Evolutionary conservation across 1,140 invertebrate species (phyloP).

Genomic region (Lanistes nyassanus): DNA sequence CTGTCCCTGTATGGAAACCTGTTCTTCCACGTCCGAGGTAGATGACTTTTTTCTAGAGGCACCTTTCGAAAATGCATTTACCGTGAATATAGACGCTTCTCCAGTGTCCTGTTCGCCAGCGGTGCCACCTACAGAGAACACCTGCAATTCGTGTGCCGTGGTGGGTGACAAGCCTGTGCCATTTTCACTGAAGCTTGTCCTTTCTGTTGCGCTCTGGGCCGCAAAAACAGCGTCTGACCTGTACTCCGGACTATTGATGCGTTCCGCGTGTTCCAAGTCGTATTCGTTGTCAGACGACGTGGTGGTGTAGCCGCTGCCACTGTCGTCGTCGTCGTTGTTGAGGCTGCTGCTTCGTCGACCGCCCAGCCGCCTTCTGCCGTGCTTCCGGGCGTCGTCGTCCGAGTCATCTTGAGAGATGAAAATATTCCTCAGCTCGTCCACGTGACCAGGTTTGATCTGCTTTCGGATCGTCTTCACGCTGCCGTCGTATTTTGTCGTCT

Average conservation of each 20-base stretch:
- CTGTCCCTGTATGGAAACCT: too few relatives aligned
- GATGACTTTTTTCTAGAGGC: too few relatives aligned
- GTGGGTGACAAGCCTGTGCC: too few relatives aligned
- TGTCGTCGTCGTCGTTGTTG: neutral
- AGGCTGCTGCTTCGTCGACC: neutral
- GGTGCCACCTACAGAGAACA: too few relatives aligned
- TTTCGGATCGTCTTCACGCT: slow-evolving; percentile 20
- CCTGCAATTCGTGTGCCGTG: too few relatives aligned
- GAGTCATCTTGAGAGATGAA: neutral
- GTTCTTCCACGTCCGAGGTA: too few relatives aligned
- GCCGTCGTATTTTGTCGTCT: slow-evolving; percentile 20
- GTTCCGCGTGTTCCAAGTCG: slow-evolving; percentile 17
- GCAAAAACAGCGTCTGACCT: too few relatives aligned
- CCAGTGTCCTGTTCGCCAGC: too few relatives aligned
- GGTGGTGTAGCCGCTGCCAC: slow-evolving; percentile 19
- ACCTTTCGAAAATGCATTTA: too few relatives aligned
- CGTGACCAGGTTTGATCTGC: slow-evolving; percentile 26
- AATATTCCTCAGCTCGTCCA: slow-evolving; percentile 19
- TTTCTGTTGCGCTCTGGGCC: neutral
- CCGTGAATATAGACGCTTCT: too few relatives aligned
- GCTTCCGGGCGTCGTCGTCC: neutral
- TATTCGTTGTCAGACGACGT: slow-evolving; percentile 25
- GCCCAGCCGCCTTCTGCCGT: slow-evolving; percentile 5
- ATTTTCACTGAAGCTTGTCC: neutral
- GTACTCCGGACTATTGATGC: slow-evolving; percentile 19